phyloP scores from a whole-genome alignment of 2,888 invertebrate genomes.

The Drosophila barbarae region DNA sequence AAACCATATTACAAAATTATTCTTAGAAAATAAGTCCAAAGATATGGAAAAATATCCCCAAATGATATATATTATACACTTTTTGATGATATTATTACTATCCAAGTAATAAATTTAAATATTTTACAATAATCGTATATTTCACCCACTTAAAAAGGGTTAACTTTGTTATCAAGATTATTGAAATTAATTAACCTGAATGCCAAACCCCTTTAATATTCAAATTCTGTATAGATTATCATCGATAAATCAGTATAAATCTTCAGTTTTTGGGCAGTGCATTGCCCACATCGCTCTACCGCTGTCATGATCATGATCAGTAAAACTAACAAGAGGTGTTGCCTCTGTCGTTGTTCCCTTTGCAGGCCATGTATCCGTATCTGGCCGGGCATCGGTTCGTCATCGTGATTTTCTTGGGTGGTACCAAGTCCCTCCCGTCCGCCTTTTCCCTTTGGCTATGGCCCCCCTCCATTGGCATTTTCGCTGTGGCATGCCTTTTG shows the following conservation, averaged over 20 bases:
- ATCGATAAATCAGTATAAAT: neutral
- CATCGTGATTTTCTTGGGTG: conserved; percentile 71
- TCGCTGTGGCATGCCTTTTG: conserved; percentile 36
- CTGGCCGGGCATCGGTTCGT: conserved; percentile 58
- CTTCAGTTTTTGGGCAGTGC: conserved; percentile 7
- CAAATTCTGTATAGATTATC: neutral
- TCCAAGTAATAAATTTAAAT: too few relatives aligned
- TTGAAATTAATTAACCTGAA: neutral
- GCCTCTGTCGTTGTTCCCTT: conserved; percentile 65
- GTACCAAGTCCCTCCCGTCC: conserved; percentile 32
- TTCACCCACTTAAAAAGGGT: too few relatives aligned
- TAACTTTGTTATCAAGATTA: neutral
- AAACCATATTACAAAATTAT: neutral
- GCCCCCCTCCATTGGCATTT: neutral
- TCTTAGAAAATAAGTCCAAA: neutral
- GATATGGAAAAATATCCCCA: neutral
- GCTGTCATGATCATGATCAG: conserved; percentile 71
- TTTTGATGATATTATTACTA: neutral
- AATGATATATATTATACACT: neutral
- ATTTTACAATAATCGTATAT: neutral
- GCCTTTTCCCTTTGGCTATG: conserved; percentile 2
- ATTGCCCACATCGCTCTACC: conserved; percentile 6
- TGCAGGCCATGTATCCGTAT: conserved; percentile 33
- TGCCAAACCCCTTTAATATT: neutral
- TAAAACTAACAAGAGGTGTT: conserved; percentile 77